Evolutionary conservation across 2,113 vertebrate species (phyloP).

Genomic region (Clarias magur): DNA sequence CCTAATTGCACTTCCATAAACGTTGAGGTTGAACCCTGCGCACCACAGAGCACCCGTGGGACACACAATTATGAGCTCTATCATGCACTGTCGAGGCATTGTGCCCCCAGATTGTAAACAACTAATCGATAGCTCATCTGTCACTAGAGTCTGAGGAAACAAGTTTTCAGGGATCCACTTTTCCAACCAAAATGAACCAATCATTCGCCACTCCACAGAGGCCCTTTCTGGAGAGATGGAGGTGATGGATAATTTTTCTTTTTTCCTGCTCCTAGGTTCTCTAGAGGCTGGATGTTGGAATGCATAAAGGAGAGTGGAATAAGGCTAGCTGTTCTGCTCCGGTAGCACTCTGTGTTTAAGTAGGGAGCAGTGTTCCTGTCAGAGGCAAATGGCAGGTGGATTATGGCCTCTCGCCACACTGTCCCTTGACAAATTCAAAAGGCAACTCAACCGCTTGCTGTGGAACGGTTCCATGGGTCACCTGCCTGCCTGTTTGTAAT

Average conservation of each 20-base stretch:
- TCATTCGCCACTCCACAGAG: slow-evolving; percentile 65
- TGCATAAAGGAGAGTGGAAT: slow-evolving; percentile 47
- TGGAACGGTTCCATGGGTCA: slow-evolving; percentile 55
- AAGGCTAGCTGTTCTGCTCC: slow-evolving; percentile 69
- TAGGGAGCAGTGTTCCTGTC: slow-evolving; percentile 74
- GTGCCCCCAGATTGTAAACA: slow-evolving; percentile 65
- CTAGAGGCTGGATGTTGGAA: slow-evolving; percentile 54
- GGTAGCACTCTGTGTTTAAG: slow-evolving; percentile 74
- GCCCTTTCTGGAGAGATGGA: slow-evolving; percentile 27
- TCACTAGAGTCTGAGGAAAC: slow-evolving; percentile 73
- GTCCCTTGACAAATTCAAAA: slow-evolving; percentile 76
- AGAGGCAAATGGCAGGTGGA: slow-evolving; percentile 74
- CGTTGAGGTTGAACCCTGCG: slow-evolving; percentile 48
- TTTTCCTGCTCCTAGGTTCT: slow-evolving; percentile 35
- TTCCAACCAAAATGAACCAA: slow-evolving; percentile 75
- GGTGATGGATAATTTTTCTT: slow-evolving; percentile 40
- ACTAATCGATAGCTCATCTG: slow-evolving; percentile 78
- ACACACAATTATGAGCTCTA: slow-evolving; percentile 67
- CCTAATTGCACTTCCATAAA: slow-evolving; percentile 30
- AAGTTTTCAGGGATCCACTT: slow-evolving; percentile 72
- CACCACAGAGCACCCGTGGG: slow-evolving; percentile 54
- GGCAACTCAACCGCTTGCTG: slow-evolving; percentile 65
- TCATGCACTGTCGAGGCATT: slow-evolving; percentile 61
- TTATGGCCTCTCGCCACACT: slow-evolving; percentile 70
- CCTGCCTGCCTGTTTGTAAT: slow-evolving; percentile 44